These are phyloP conservation scores for Oryzias dopingdopingensis DNA, from an alignment of 2,797 vertebrate genomes.

Conservation along the genomic window DNA sequence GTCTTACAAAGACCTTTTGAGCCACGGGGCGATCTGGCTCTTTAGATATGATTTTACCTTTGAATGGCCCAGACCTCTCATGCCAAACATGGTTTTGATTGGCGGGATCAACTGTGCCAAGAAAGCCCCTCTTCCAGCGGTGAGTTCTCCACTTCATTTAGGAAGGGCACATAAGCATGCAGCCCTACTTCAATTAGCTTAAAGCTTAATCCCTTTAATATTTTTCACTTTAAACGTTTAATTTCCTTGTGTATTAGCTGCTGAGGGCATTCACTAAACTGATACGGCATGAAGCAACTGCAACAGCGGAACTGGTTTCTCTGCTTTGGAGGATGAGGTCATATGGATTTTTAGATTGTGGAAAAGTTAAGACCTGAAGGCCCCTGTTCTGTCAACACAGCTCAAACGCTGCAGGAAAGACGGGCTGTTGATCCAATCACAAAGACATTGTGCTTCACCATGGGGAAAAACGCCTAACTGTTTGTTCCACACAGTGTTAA, in stretches of 20 bases:
- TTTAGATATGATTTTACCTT: conserved; percentile 80
- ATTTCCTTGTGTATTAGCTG: too few species aligned
- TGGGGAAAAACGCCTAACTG: background rate
- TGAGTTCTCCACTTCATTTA: conserved; percentile 65
- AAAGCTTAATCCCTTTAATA: too few species aligned
- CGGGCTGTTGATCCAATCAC: conserved; percentile 3
- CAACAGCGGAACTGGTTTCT: conserved; percentile 4
- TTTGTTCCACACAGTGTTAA: background rate
- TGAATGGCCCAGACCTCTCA: conserved; percentile 76
- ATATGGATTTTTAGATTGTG: background rate
- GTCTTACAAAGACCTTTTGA: conserved; percentile 62
- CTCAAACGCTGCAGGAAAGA: conserved; percentile 7
- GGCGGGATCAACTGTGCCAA: conserved; percentile 84
- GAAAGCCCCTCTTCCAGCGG: conserved; percentile 66
- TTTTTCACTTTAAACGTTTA: too few species aligned
- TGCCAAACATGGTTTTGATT: conserved; percentile 84
- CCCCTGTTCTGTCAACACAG: conserved; percentile 4
- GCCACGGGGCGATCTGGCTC: conserved; percentile 73
- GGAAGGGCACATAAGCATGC: conserved; percentile 4
- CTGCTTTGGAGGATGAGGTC: background rate
- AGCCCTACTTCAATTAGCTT: conserved; percentile 8
- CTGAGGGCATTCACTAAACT: too few species aligned
- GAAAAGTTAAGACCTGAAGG: background rate
- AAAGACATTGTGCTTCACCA: background rate
- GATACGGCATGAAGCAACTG: background rate